Evolutionary conservation across 2,888 invertebrate species (phyloP).

Genomic region (Baronia brevicornis): DNA sequence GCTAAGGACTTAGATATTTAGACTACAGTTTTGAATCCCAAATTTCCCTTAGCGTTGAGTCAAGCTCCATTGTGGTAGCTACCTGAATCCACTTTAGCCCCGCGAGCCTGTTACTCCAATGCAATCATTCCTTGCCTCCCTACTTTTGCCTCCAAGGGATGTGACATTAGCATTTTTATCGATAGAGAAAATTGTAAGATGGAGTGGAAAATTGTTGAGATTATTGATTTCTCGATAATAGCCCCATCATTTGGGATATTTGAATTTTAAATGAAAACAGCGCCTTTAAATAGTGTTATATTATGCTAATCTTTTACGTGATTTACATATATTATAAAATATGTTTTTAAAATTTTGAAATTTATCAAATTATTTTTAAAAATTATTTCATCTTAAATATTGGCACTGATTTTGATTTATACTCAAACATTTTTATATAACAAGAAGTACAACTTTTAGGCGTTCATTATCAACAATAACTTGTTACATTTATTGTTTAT

Average conservation of each 20-base stretch:
- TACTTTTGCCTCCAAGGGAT: slow-evolving; percentile 33
- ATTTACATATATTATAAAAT: no score
- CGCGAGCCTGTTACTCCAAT: slow-evolving; percentile 43
- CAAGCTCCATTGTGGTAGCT: slow-evolving; percentile 27
- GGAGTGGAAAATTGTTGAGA: slow-evolving; percentile 34
- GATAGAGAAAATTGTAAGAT: slow-evolving; percentile 46
- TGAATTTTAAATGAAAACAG: neutral
- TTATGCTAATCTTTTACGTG: no score
- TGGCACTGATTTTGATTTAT: no score
- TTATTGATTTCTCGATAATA: slow-evolving; percentile 23
- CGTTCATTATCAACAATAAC: no score
- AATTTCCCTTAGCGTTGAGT: slow-evolving; percentile 20
- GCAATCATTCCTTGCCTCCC: slow-evolving; percentile 53
- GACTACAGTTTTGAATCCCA: slow-evolving; percentile 18
- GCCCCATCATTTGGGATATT: no score
- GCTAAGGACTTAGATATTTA: slow-evolving; percentile 6
- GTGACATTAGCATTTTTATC: slow-evolving; percentile 66
- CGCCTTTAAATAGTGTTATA: no score
- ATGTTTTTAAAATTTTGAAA: no score
- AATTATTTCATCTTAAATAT: no score
- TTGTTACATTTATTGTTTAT: no score
- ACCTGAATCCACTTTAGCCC: slow-evolving; percentile 29
- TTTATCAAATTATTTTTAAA: no score
- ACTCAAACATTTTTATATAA: no score
- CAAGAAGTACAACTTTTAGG: no score